These are phyloP conservation scores for Rhyacophila brunnea DNA, from an alignment of 1,140 invertebrate genomes.

Conservation along the genomic window DNA sequence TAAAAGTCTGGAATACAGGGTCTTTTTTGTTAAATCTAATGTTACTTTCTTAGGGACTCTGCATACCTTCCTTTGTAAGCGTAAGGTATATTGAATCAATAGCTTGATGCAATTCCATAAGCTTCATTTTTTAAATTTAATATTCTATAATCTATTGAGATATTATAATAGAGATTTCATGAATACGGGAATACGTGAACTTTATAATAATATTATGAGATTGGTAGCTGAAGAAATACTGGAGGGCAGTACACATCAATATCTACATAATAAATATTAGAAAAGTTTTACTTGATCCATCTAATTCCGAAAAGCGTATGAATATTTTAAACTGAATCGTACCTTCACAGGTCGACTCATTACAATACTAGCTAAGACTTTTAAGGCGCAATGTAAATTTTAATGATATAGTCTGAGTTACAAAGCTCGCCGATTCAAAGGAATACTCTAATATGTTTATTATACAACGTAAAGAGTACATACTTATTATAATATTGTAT, in stretches of 20 bases:
- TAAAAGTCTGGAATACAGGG: no score
- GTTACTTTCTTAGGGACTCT: no score
- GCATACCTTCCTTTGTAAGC: no score
- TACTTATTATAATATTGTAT: not conserved
- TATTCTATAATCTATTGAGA: not conserved
- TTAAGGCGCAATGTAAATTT: slow-evolving; percentile 31
- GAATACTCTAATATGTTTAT: slow-evolving; percentile 6
- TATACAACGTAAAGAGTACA: slow-evolving; percentile 13
- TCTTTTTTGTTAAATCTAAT: no score
- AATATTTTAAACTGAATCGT: slow-evolving; percentile 1
- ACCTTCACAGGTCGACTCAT: not conserved
- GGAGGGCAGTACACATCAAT: no score
- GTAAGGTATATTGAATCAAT: no score
- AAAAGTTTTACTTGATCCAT: not conserved
- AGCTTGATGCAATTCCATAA: not conserved
- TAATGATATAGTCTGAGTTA: slow-evolving; percentile 24
- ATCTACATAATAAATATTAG: no score
- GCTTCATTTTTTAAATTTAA: not conserved
- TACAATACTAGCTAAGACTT: slow-evolving; percentile 19
- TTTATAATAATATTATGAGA: no score
- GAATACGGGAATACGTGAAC: no score
- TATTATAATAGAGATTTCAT: no score
- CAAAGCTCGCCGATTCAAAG: slow-evolving; percentile 28
- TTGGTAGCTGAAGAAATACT: no score
- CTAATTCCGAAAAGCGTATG: not conserved